Percentiles rank a stretch among this genome's conserved stretches.
Evolutionary conservation across 2,113 vertebrate species (phyloP).

Genomic region (Odocoileus virginianus): DNA sequence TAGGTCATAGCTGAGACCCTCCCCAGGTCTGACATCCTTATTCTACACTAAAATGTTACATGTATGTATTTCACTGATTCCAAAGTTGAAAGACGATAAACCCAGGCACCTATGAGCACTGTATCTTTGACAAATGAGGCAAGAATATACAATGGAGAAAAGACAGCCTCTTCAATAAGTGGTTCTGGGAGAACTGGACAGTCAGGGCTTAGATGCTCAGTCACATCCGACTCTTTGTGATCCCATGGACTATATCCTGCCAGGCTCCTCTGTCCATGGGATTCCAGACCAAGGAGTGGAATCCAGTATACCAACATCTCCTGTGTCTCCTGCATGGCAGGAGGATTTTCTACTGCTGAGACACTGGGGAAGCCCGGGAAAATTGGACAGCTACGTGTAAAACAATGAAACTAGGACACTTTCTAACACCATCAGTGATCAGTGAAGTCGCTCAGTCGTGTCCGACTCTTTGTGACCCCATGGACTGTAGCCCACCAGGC

Average conservation of each 20-base stretch:
- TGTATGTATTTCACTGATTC: neutral
- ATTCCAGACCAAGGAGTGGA: neutral
- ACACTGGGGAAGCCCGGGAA: accelerated
- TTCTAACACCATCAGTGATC: neutral
- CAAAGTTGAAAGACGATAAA: neutral
- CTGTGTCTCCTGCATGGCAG: neutral
- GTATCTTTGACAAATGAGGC: neutral
- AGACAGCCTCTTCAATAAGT: neutral
- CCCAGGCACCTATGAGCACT: neutral
- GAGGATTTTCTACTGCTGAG: neutral
- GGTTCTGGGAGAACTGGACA: neutral
- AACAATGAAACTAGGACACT: neutral
- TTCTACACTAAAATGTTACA: neutral
- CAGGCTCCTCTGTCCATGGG: neutral
- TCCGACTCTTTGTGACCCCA: too few relatives aligned
- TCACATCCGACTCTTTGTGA: neutral
- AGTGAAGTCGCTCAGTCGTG: too few relatives aligned
- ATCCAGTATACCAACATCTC: neutral
- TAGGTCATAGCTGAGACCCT: neutral
- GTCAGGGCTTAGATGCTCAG: neutral
- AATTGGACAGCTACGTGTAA: neutral
- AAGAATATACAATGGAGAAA: neutral
- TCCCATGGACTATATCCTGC: neutral
- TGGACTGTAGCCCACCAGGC: too few relatives aligned
- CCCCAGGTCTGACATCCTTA: neutral